phyloP scores from a whole-genome alignment of 2,888 invertebrate species.

The Drosophila pseudotakahashii region DNA sequence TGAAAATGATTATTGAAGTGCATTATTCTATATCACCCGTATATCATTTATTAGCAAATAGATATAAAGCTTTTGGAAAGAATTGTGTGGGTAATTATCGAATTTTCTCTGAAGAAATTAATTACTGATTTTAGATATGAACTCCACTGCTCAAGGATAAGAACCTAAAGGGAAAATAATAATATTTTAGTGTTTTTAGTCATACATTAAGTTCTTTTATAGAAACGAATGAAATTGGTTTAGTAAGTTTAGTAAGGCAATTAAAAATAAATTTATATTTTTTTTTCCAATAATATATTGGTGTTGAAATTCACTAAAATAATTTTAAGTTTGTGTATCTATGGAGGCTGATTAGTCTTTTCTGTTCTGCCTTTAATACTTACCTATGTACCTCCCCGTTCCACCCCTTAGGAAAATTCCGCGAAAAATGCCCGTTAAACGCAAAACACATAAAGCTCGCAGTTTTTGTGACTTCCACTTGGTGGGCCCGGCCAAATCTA shows the following conservation, averaged over 20 bases:
- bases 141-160: too few relatives aligned
- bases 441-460: slow-evolving; percentile 51
- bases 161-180: too few relatives aligned
- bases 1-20: slow-evolving; percentile 6
- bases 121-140: too few relatives aligned
- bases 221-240: too few relatives aligned
- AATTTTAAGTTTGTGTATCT: neutral
- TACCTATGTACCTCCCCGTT: too few relatives aligned
- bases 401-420: neutral
- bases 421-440: slow-evolving; percentile 39
- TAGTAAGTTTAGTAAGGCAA: too few relatives aligned
- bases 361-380: neutral
- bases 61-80: neutral
- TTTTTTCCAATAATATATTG: too few relatives aligned
- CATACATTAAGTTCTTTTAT: too few relatives aligned
- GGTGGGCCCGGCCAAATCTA: slow-evolving; percentile 54
- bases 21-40: neutral
- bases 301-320: neutral
- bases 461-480: slow-evolving; percentile 35
- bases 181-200: too few relatives aligned
- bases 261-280: too few relatives aligned
- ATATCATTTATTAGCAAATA: neutral
- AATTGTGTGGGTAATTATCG: neutral
- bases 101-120: too few relatives aligned
- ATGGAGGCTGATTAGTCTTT: neutral